Percentiles rank a stretch among this genome's conserved stretches.
Conservation (phyloP, 2,797 vertebrate species). For the Tachyglossus aculeatus region DNA sequence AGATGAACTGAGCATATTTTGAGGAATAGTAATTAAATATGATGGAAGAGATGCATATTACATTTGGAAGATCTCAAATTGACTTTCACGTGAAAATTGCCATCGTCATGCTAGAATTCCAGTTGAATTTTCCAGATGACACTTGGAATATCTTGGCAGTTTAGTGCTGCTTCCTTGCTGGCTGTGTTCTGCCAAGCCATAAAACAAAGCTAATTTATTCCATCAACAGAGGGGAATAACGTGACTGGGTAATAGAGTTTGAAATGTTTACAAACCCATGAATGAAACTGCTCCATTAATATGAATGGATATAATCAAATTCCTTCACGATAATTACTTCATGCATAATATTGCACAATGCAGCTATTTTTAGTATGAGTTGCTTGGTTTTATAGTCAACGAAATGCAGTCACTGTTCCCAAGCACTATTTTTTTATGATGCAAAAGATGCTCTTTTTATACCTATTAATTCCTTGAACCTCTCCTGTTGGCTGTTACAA, state of each 20-base stretch:
- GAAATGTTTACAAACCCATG: conserved; percentile 75
- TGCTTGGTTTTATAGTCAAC: conserved; percentile 56
- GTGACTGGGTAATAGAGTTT: conserved; percentile 65
- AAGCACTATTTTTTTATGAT: conserved; percentile 52
- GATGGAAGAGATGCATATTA: conserved; percentile 30
- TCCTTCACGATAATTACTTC: conserved; percentile 65
- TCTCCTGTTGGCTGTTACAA: neutral
- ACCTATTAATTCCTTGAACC: conserved; percentile 41
- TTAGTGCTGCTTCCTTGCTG: conserved; percentile 31
- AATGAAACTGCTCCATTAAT: conserved; percentile 68
- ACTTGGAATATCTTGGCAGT: conserved; percentile 31
- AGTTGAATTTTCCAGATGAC: conserved; percentile 37
- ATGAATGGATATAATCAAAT: conserved; percentile 71
- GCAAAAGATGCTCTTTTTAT: conserved; percentile 28
- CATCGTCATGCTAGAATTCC: neutral
- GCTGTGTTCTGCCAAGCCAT: conserved; percentile 31
- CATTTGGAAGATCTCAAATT: conserved; percentile 30
- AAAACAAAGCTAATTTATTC: conserved; percentile 65
- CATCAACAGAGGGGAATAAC: conserved; percentile 67
- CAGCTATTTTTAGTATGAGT: conserved; percentile 65
- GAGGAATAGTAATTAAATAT: conserved; percentile 23
- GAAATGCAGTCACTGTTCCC: conserved; percentile 33
- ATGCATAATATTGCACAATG: conserved; percentile 51
- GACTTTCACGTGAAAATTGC: conserved; percentile 42
- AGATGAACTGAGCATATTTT: conserved; percentile 40